Evolutionary conservation across 2,888 invertebrate species (phyloP), one percentile per base, ranked within the genome.

Genomic region (Drosophila mettleri): DNA sequence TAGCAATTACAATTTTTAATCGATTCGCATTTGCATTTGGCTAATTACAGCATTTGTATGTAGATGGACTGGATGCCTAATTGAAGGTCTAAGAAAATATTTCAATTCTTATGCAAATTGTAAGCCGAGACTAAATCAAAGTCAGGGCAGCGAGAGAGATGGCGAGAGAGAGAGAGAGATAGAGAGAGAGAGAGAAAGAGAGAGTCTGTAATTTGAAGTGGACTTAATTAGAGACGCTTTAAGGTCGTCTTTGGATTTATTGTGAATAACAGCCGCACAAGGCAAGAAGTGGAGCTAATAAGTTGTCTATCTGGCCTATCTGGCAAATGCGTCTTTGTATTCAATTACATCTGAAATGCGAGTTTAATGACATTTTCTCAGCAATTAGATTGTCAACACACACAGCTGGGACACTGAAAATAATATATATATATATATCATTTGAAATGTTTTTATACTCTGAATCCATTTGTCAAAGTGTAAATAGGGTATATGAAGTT

Each of bases 81-180:
- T 52, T 52, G 59, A 59, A 64, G 62, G 58, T 52, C 55, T 38
- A 36, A 8, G 24, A 49, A 55, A 58, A 55, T 53, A 57, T 84
- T 68, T 59, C 77, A 65, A 83, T 88, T 83, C 67, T 59, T 48
- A 88, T 83, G 80, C 72, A 67, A 86, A 81, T 83, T 62, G 29
- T 18, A 33, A 18, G 34, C 16, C 27, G 27, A 18, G 36, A 27
- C 52, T 36, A 34, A 57, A 39, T 66, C 58, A 70, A 71, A 59
- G 76, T 59, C 71, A 54, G 60, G 63, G 16, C 27, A 45, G 10
- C 0, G 16, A 27, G 16, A 45, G 24, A 8, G 16, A 27, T 6
- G 6, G 27, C 2, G 12, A 43, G n/a, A n/a, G 24, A 22, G 14
- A 8, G 8, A 14, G 22, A n/a, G 6, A 20, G 20, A 7, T 12